These are phyloP conservation scores for Episyrphus balteatus DNA, from an alignment of 1,140 invertebrate species.

Conservation along the genomic window DNA sequence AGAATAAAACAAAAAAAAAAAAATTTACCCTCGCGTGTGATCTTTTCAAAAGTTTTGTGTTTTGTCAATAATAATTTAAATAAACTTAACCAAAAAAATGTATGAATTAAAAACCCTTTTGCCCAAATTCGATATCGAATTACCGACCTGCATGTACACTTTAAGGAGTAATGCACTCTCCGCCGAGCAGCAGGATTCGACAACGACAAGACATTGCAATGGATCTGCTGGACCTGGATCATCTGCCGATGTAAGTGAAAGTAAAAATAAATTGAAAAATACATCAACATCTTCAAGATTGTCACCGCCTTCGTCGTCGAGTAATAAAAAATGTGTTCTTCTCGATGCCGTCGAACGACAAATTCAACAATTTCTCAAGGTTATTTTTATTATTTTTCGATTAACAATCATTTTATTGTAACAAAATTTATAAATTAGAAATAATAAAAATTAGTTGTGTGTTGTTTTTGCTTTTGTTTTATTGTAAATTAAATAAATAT, in stretches of 20 bases:
- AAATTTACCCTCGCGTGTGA: not conserved
- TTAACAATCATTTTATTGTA: constrained; percentile 15
- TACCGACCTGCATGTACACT: constrained; percentile 34
- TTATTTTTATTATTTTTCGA: constrained; percentile 14
- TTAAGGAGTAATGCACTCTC: constrained; percentile 24
- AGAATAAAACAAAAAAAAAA: not conserved
- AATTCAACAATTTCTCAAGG: constrained; percentile 34
- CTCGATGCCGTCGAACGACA: constrained; percentile 3
- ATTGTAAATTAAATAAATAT: not conserved
- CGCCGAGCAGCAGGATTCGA: not conserved
- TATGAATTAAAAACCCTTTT: constrained; percentile 33
- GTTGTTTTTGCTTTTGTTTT: constrained; percentile 10
- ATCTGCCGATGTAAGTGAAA: not conserved
- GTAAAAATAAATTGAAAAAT: not conserved
- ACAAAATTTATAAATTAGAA: constrained; percentile 9
- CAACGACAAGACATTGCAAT: constrained; percentile 9
- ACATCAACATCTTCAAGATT: constrained; percentile 1
- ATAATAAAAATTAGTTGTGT: constrained; percentile 6
- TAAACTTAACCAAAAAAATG: constrained; percentile 15
- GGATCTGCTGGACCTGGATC: constrained; percentile 2
- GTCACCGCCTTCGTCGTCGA: not conserved
- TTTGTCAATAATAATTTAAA: not conserved
- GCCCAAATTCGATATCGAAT: constrained; percentile 30
- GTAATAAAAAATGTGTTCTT: not conserved
- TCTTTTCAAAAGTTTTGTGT: too few relatives aligned